Evolutionary conservation across 1,140 invertebrate species (phyloP), one percentile per base, ranked within the genome.

Genomic region (Cryptotermes secundus): DNA sequence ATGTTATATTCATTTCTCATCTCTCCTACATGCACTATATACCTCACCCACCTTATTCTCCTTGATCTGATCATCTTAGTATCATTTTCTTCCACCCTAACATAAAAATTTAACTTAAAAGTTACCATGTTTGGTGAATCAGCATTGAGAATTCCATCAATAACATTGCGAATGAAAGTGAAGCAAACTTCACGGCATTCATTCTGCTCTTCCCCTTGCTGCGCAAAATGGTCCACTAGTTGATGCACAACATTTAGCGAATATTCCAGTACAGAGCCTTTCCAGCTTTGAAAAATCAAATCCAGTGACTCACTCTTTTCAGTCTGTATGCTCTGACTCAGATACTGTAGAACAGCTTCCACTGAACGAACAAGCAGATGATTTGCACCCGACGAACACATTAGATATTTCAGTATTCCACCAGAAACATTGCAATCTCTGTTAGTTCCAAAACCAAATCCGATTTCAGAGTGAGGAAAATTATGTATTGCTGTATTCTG

Each of bases 351-450:
- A 7, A 72, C 59, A 72, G 59, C 26, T 72, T 72, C 59, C 14
- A 72, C n/a, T 31, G 59, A 72, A 31, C 12, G 59, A 72, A 72
- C 59, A 1, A 72, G 59, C 0, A 72, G 59, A 31, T 26, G 59
- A 72, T 72, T 72, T 72, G 59, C 59, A 72, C 31, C 59, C 16
- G 59, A 72, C 6, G 59, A 72, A 72, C 31, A n/a, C 10, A 72
- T 72, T 72, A 72, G n/a, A 72, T 72, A 72, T 72, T 31, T 72
- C n/a, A 72, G n/a, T 72, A 31, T 72, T 31, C 59, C 59, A 72
- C 59, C 4, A 72, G 59, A 72, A 72, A 72, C 59, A 72, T 0
- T 31, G 14, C 26, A 7, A 72, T 14, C 16, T 9, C n/a, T 31
- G 59, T 72, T 31, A 14, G 26, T 72, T 72, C 9, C n/a, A n/a